These are phyloP conservation scores for Artemisiospiza belli DNA, from an alignment of 2,113 vertebrate genomes.

Conservation along the genomic window DNA sequence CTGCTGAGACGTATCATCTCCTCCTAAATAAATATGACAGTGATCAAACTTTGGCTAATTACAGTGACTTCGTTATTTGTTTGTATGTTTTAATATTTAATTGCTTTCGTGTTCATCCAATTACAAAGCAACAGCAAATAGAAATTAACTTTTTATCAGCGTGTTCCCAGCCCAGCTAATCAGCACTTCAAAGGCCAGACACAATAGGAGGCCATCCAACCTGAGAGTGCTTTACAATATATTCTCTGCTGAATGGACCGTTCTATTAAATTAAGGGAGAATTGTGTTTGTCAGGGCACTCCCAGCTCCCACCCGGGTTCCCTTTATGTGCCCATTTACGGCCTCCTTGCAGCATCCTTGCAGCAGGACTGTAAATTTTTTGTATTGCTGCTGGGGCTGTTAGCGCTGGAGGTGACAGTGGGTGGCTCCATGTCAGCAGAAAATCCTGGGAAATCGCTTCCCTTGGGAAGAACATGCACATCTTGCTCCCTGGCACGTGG, in stretches of 20 bases:
- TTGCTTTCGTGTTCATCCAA: constrained; percentile 83
- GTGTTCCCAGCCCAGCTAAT: constrained; percentile 72
- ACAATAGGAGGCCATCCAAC: constrained; percentile 64
- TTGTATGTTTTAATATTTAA: constrained; percentile 86
- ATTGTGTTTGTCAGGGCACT: constrained; percentile 34
- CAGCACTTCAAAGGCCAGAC: constrained; percentile 64
- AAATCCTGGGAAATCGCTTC: accelerated
- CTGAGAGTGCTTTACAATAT: constrained; percentile 43
- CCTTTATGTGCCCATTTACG: not conserved
- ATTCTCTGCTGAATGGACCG: constrained; percentile 44
- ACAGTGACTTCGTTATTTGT: constrained; percentile 81
- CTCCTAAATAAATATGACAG: constrained; percentile 81
- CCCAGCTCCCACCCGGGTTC: not conserved
- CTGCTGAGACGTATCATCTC: constrained; percentile 79
- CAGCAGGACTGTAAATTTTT: not conserved
- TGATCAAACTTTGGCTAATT: constrained; percentile 85
- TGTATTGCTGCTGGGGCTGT: not conserved
- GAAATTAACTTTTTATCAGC: constrained; percentile 83
- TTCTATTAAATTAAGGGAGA: constrained; percentile 54
- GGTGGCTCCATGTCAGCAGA: not conserved
- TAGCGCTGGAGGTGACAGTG: no score
- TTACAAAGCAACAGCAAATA: constrained; percentile 80
- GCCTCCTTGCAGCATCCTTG: not conserved
- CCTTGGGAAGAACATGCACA: accelerated
- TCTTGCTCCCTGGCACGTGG: no score